Conservation (phyloP, 2,113 vertebrate genomes). For the Taurulus bubalis region DNA sequence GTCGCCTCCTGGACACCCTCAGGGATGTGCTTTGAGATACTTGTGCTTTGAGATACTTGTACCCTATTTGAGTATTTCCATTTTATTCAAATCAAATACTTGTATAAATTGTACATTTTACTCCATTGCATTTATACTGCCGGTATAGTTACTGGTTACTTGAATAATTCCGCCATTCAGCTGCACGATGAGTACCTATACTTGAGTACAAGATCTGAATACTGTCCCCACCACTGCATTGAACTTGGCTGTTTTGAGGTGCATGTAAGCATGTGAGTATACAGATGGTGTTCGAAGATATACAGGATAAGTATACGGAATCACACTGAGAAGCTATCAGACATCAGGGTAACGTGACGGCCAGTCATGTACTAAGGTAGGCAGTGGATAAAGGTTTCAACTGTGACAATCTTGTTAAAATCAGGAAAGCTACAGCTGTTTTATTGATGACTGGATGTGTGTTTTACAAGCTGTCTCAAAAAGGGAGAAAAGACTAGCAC, state of each 20-base stretch:
- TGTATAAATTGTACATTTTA: neutral
- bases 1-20: neutral
- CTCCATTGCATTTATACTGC: neutral
- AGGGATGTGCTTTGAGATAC: neutral
- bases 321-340: conserved; percentile 3
- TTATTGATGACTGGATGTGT: neutral
- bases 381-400: neutral
- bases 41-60: neutral
- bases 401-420: neutral
- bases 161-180: neutral
- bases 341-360: neutral
- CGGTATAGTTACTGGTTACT: neutral
- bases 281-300: neutral
- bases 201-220: too few species aligned
- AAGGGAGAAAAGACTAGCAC: neutral
- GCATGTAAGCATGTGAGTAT: neutral
- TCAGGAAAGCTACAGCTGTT: neutral
- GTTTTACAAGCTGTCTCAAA: conserved; percentile 21
- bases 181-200: neutral
- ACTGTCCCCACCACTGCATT: neutral
- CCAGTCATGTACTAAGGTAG: conserved; percentile 5
- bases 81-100: neutral
- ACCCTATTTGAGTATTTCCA: neutral
- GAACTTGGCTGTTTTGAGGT: neutral
- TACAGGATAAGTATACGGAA: neutral